Conservation (phyloP, 2,797 vertebrate genomes). For the Malacoctenus gilli region DNA sequence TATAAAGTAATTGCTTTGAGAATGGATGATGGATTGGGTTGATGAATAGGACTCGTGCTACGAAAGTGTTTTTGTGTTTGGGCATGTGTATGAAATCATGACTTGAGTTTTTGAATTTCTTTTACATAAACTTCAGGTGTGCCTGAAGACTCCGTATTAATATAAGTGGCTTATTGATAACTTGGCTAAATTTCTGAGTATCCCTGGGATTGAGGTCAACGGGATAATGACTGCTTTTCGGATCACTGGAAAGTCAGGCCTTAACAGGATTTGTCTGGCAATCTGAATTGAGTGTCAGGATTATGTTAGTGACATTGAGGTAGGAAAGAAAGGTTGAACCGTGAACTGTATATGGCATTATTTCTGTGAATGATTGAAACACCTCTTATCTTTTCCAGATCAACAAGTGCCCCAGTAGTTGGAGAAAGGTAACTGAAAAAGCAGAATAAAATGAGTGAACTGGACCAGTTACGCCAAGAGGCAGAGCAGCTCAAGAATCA, state of each 20-base stretch:
- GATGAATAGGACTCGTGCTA: neutral
- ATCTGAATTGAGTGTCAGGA: conserved; percentile 75
- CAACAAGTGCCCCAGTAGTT: conserved; percentile 86
- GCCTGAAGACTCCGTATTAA: conserved; percentile 33
- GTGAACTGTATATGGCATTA: conserved; percentile 17
- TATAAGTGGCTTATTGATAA: conserved; percentile 72
- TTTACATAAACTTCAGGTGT: conserved; percentile 28
- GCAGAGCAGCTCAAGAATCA: conserved; percentile 97
- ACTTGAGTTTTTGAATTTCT: conserved; percentile 15
- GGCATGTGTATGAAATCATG: neutral
- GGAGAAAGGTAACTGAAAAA: conserved; percentile 85
- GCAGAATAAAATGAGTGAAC: conserved; percentile 96
- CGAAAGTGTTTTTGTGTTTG: conserved; percentile 1
- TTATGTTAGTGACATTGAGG: conserved; percentile 79
- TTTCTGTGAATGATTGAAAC: conserved; percentile 18
- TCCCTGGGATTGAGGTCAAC: conserved; percentile 79
- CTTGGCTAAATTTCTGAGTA: conserved; percentile 52
- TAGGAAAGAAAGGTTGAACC: conserved; percentile 51
- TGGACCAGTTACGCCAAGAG: conserved; percentile 98
- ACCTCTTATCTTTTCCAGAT: conserved; percentile 76
- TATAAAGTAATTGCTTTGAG: no score
- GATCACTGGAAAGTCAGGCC: conserved; percentile 80
- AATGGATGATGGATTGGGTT: no score
- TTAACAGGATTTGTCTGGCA: conserved; percentile 85
- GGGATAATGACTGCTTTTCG: conserved; percentile 77